Evolutionary conservation across 2,113 vertebrate species (phyloP), one percentile per base, ranked within the genome.

Genomic region (Mormyrus iriodes): DNA sequence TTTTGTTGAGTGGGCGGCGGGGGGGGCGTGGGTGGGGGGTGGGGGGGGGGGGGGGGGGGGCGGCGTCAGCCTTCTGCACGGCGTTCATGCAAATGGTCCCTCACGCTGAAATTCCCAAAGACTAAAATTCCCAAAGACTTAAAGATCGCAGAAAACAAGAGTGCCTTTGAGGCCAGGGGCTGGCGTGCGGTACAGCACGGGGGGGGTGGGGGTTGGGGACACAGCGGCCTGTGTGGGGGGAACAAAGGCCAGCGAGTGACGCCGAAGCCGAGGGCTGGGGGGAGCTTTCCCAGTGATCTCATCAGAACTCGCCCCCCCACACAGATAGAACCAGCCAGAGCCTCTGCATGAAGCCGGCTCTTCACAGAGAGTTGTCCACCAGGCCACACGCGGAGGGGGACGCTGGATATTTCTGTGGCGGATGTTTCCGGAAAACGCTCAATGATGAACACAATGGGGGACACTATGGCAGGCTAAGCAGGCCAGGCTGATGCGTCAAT

Each of bases 181-280:
- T 92, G 93, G 93, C 91, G 93, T 90, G 92, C 92, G 91, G 93
- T 91, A 89, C 91, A 90, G 91, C 21, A 61, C 55, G 61, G 61
- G n/a, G 58, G 44, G 58, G 51, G 58, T 0, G n/a, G 58, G 58
- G 58, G n/a, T n/a, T 3, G 93, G 88, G 88, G 92, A 95, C 92
- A 93, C 90, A 89, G 53, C 91, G 91, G 91, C 92, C 82, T 94
- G 90, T 94, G 90, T 91, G 46, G 82, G 88, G 17, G 48, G 89
- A 88, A 94, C 94, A 95, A 95, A 95, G 92, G 88, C 85, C 90
- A 93, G 93, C 94, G 95, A 96, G 95, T 95, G 95, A 92, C 92
- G 94, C 91, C 12, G 94, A 95, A 94, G 94, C 93, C 93, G 76
- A 49, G 55, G 90, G 91, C 93, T 93, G 76, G 90, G 94, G 94